Conservation (phyloP, 2,888 invertebrate species). For the Pogonocherus hispidulus region DNA sequence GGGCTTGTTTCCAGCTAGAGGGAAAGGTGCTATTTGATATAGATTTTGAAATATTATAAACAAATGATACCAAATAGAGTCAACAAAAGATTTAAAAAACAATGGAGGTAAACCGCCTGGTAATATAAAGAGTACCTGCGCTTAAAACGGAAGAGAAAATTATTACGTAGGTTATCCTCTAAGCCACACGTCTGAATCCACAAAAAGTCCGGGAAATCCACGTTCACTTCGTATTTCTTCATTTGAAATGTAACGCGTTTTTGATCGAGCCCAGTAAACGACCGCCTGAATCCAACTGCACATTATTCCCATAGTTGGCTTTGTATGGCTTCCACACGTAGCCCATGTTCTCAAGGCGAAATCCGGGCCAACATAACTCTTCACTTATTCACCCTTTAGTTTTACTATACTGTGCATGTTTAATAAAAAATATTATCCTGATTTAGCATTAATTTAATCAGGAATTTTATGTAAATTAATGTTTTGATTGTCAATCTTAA, state of each 20-base stretch:
- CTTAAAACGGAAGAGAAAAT: not conserved
- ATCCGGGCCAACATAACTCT: slow-evolving; percentile 30
- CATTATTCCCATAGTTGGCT: slow-evolving; percentile 55
- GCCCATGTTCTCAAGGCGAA: slow-evolving; percentile 50
- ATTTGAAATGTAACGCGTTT: slow-evolving; percentile 67
- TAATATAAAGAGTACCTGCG: no score
- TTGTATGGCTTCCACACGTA: slow-evolving; percentile 51
- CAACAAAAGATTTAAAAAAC: no score
- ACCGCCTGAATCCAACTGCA: slow-evolving; percentile 49
- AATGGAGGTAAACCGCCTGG: no score
- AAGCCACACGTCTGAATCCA: slow-evolving; percentile 53
- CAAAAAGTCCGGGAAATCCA: slow-evolving; percentile 54
- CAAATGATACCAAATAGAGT: no score
- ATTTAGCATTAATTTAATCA: not conserved
- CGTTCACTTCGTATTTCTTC: slow-evolving; percentile 63
- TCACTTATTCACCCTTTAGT: slow-evolving; percentile 28
- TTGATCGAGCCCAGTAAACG: slow-evolving; percentile 65
- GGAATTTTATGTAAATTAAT: not conserved
- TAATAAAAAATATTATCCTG: not conserved
- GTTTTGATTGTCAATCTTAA: no score
- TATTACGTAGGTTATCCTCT: not conserved
- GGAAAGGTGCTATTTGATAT: no score
- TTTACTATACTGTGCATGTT: not conserved
- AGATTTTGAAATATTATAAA: no score
- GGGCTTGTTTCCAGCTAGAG: no score